phyloP scores from a whole-genome alignment of 2,797 vertebrate genomes.

The Coreius guichenoti region DNA sequence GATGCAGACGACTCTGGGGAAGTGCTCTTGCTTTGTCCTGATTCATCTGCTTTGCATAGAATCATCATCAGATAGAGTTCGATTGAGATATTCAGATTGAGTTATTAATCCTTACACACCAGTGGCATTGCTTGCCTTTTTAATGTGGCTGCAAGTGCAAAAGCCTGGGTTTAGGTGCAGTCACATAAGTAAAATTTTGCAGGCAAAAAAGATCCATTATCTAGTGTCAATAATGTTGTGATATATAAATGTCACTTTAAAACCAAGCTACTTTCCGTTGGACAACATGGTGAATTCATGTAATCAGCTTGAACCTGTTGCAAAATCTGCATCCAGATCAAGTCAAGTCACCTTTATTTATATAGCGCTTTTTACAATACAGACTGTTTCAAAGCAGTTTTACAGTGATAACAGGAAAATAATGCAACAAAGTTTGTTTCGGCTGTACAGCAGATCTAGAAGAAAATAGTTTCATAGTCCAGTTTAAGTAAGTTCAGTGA shows the following conservation, averaged over 20 bases:
- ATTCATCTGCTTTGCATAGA: constrained; percentile 7
- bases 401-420: too few relatives aligned
- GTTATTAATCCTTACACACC: neutral
- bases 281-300: neutral
- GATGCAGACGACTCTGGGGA: constrained; percentile 17
- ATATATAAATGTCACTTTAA: neutral
- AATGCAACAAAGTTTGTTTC: too few relatives aligned
- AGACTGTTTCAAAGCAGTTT: too few relatives aligned
- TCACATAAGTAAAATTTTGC: neutral
- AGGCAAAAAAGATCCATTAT: neutral
- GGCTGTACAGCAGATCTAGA: too few relatives aligned
- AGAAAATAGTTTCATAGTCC: too few relatives aligned
- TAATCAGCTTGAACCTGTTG: neutral
- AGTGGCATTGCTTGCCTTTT: neutral
- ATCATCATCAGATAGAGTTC: neutral
- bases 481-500: too few relatives aligned
- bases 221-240: neutral
- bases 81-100: neutral
- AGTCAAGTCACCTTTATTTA: too few relatives aligned
- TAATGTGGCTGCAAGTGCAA: neutral
- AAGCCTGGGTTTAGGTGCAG: neutral
- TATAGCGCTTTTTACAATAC: too few relatives aligned
- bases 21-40: constrained; percentile 15
- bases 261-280: neutral
- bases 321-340: neutral